Conservation (phyloP, 1,140 invertebrate genomes). For the Apis cerana region DNA sequence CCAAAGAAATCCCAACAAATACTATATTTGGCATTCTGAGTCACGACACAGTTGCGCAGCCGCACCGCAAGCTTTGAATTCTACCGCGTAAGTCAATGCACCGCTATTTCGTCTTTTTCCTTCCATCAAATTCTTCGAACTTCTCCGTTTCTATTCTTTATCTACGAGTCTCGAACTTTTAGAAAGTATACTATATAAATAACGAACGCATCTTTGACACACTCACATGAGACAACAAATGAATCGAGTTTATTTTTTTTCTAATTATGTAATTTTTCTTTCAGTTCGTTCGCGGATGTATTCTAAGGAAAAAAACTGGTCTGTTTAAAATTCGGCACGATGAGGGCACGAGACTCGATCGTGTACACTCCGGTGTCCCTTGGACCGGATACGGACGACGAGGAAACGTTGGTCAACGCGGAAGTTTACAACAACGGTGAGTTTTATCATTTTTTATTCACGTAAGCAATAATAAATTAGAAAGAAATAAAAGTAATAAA, state of each 20-base stretch:
- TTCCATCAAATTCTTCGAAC: conserved; percentile 12
- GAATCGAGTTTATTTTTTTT: too few relatives aligned
- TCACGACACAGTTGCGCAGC: conserved; percentile 40
- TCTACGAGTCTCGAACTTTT: not conserved
- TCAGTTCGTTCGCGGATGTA: conserved; percentile 44
- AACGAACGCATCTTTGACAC: not conserved
- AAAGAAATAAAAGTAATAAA: too few relatives aligned
- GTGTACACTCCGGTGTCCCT: conserved; percentile 80
- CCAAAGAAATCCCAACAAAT: conserved; percentile 41
- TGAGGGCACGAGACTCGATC: conserved; percentile 78
- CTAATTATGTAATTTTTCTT: conserved; percentile 16
- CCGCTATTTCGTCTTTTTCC: conserved; percentile 28
- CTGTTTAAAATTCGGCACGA: conserved; percentile 47
- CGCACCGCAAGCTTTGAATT: conserved; percentile 41
- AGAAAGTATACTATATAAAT: not conserved
- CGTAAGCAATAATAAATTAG: too few relatives aligned
- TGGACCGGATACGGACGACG: conserved; percentile 79
- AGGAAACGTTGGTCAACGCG: conserved; percentile 79
- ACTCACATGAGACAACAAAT: not conserved
- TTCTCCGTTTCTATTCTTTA: not conserved
- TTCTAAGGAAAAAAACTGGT: not conserved
- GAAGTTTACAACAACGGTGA: conserved; percentile 80
- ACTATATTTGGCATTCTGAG: conserved; percentile 64
- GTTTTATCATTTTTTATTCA: conserved; percentile 17
- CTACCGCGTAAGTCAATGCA: conserved; percentile 21